Evolutionary conservation across 2,888 invertebrate genomes (phyloP).

Genomic region (Catocala nupta): DNA sequence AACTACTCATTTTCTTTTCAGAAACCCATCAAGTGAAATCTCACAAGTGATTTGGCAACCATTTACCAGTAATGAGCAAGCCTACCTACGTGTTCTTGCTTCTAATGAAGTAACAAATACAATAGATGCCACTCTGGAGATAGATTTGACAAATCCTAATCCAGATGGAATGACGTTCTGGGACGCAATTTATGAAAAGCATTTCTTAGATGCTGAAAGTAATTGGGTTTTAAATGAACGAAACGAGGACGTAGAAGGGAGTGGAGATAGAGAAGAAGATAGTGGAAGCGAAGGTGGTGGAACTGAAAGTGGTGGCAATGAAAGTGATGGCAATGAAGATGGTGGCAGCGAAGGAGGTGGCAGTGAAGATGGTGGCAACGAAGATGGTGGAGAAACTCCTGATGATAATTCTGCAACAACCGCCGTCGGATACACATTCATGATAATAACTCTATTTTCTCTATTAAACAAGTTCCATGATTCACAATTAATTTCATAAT

Average conservation of each 20-base stretch:
- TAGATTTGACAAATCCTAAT: constrained; percentile 63
- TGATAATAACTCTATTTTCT: constrained; percentile 65
- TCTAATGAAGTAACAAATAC: constrained; percentile 55
- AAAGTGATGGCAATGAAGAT: constrained; percentile 28
- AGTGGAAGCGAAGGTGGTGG: not conserved
- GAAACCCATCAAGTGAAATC: constrained; percentile 65
- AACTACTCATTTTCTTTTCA: constrained; percentile 51
- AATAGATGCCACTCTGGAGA: constrained; percentile 56
- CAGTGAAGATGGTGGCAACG: constrained; percentile 26
- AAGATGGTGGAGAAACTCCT: constrained; percentile 27
- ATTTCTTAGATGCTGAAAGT: constrained; percentile 72
- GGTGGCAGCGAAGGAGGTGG: constrained; percentile 31
- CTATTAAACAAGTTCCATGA: constrained; percentile 66
- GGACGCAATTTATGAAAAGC: constrained; percentile 67
- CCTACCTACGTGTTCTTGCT: constrained; percentile 65
- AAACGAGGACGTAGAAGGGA: constrained; percentile 51
- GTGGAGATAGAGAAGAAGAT: not conserved
- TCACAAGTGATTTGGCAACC: constrained; percentile 68
- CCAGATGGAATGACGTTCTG: constrained; percentile 64
- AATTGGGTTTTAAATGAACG: constrained; percentile 62
- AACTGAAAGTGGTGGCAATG: not conserved
- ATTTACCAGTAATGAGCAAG: constrained; percentile 51
- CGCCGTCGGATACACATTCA: constrained; percentile 68
- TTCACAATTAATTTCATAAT: constrained; percentile 61
- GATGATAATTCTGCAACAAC: constrained; percentile 65